Base-by-base conservation (phyloP, 2,797 vertebrate genomes). In the Sarcoramphus papa region DNA sequence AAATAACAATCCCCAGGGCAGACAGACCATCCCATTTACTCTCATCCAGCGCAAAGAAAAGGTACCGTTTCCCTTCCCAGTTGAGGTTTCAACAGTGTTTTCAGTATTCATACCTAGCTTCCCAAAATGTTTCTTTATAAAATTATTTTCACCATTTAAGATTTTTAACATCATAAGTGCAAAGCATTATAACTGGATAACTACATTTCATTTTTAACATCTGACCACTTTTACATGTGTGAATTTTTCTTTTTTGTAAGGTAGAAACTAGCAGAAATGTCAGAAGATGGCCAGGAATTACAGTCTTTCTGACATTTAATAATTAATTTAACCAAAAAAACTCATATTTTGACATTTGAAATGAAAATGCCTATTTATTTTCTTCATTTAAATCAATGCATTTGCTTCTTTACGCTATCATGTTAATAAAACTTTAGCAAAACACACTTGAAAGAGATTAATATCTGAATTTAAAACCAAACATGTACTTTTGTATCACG, bases 11-110 rank as follows among this genome's bases (percentile, higher is more conserved):
- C 95, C 98, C 62, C 98, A 98, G 87, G 85, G 95, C 28, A 97
- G 99, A 48, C 98, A 99, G 89, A 95, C 30, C 1, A 81, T 99
- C 62, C 98, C 99, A 1, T 99, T 98, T 90, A 98, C 98, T 2
- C 96, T 99, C 25, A 97, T 99, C 51, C 87, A 94, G 86, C 98
- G 98, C 93, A 99, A 99, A 94, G 99, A 99, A 64, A 99, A 99
- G 99, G 99, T 98, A 98, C 72, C 1, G 2, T 4, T 9, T 35
- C 35, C 57, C 35, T 35, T 7, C 43, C 54, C 25, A 2, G n/a
- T 2, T 4, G 6, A 6, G 17, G 4, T 18, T 23, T 6, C 16
- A 23, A 9, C 47, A 10, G 6, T 2, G 2, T 4, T 27, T 27
- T 10, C 40, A 11, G 5, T 5, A 10, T 1, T 13, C 27, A 7